phyloP scores from a whole-genome alignment of 2,888 invertebrate species.

The Lordiphosa fenestrarum region DNA sequence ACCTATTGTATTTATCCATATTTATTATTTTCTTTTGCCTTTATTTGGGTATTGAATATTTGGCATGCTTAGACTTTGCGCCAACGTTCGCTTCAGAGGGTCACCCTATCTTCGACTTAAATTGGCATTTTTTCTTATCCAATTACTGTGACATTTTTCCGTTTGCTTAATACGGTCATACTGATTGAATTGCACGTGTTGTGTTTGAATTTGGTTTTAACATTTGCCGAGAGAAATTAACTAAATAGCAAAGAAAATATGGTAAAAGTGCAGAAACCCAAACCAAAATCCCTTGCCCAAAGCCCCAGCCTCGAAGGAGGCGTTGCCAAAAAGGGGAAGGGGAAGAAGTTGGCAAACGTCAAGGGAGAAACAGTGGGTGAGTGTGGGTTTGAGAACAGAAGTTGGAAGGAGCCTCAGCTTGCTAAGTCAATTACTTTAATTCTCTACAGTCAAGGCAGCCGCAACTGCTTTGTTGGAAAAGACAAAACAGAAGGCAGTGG shows the following conservation, averaged over 20 bases:
- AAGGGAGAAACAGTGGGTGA: conserved; percentile 7
- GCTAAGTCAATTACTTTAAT: too few species aligned
- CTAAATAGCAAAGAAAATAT: conserved; percentile 26
- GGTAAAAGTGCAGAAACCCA: conserved; percentile 63
- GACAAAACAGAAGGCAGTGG: background rate
- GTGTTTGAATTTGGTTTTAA: conserved; percentile 33
- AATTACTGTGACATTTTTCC: conserved; percentile 16
- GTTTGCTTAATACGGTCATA: conserved; percentile 42
- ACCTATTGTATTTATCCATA: too few species aligned
- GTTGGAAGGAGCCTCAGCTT: too few species aligned
- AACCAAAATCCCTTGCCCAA: conserved; percentile 53
- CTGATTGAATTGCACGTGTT: conserved; percentile 20
- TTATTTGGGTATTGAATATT: too few species aligned
- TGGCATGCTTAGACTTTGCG: too few species aligned
- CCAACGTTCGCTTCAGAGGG: too few species aligned
- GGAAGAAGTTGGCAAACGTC: conserved; percentile 22
- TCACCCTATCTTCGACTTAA: background rate
- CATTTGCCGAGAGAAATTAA: background rate
- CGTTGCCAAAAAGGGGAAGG: conserved; percentile 39
- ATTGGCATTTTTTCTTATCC: background rate
- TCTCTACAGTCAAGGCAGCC: background rate
- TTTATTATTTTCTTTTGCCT: too few species aligned
- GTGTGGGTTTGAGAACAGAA: too few species aligned
- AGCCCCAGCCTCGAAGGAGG: conserved; percentile 30
- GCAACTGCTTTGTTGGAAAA: conserved; percentile 1